A percentile compares a stretch with the other conserved stretches of the same genome.
These are phyloP conservation scores for Cranoglanis bouderius DNA, from an alignment of 2,113 vertebrate genomes.

Conservation along the genomic window DNA sequence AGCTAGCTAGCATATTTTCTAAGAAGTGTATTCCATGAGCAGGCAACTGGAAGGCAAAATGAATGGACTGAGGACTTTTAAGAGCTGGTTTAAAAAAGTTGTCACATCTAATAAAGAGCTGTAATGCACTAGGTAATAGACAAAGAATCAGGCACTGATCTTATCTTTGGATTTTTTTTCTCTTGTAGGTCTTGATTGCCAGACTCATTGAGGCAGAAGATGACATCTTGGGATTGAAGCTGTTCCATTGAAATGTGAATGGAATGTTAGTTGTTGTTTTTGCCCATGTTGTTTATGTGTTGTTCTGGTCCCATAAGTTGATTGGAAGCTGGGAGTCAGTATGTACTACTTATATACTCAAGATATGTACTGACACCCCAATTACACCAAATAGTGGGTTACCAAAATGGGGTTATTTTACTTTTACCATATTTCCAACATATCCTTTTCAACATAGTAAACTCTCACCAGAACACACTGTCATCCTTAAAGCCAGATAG, in stretches of 20 bases:
- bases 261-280: conserved; percentile 59
- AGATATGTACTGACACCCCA: neutral
- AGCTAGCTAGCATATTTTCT: neutral
- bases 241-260: conserved; percentile 75
- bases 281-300: conserved; percentile 50
- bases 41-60: neutral
- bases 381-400: neutral
- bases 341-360: conserved; percentile 47
- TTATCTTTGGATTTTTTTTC: conserved; percentile 36
- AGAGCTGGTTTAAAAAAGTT: neutral
- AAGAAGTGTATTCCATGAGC: neutral
- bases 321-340: conserved; percentile 53
- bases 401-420: neutral
- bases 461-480: neutral
- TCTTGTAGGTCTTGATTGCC: conserved; percentile 70
- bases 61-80: neutral
- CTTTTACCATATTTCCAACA: neutral
- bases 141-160: neutral
- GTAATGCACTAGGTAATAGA: neutral
- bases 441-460: neutral
- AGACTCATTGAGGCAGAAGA: conserved; percentile 52
- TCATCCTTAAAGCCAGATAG: neutral
- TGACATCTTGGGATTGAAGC: conserved; percentile 51
- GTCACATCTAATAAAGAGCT: neutral
- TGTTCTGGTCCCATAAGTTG: conserved; percentile 53